Conservation (phyloP, 2,888 invertebrate genomes). For the Plebejus melissa region DNA sequence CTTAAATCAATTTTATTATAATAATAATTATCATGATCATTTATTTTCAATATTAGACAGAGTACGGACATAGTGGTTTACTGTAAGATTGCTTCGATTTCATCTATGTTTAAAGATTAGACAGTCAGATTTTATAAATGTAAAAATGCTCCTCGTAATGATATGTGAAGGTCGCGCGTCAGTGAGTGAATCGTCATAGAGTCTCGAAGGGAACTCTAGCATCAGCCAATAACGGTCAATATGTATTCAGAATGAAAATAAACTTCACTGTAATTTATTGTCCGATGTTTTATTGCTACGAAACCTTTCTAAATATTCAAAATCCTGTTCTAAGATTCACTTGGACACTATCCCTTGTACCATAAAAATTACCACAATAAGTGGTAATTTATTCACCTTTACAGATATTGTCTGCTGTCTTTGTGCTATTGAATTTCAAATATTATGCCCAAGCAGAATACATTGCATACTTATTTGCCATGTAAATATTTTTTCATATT, state of each 20-base stretch:
- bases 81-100: conserved; percentile 75
- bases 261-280: conserved; percentile 80
- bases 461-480: too few species aligned
- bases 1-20: conserved; percentile 72
- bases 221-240: conserved; percentile 61
- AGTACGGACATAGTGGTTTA: conserved; percentile 72
- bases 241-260: conserved; percentile 77
- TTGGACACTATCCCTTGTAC: too few species aligned
- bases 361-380: too few species aligned
- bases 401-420: too few species aligned
- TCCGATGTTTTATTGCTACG: conserved; percentile 43
- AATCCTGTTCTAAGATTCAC: too few species aligned
- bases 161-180: conserved; percentile 57
- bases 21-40: conserved; percentile 69
- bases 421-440: too few species aligned
- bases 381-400: too few species aligned
- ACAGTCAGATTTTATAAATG: conserved; percentile 63
- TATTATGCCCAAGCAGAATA: too few species aligned
- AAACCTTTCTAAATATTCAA: background rate
- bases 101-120: conserved; percentile 69
- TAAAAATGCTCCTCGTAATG: conserved; percentile 56
- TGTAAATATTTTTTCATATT: too few species aligned
- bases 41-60: conserved; percentile 74
- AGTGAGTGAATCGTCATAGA: conserved; percentile 69
- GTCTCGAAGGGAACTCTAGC: conserved; percentile 62